Conservation (phyloP, 2,113 vertebrate species). For the Dasypus novemcinctus region DNA sequence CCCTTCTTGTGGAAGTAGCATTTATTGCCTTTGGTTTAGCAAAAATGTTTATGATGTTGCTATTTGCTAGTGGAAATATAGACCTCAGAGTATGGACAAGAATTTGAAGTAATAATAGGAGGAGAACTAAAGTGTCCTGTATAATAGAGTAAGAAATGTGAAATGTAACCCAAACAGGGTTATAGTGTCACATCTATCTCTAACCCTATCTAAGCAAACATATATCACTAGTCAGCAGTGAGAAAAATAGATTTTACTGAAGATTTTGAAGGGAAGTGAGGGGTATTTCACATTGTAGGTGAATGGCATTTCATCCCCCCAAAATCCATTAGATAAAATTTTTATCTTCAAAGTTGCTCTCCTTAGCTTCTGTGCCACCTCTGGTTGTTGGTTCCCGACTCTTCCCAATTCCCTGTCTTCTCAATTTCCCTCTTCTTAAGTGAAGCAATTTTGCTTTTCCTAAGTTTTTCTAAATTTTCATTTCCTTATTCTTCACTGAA, state of each 20-base stretch:
- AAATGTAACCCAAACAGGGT: neutral
- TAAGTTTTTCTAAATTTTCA: neutral
- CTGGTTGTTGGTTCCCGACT: neutral
- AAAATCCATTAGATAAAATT: neutral
- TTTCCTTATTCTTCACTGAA: neutral
- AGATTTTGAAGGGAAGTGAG: neutral
- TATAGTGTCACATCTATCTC: neutral
- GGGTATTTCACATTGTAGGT: neutral
- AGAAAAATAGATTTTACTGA: neutral
- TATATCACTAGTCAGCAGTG: neutral
- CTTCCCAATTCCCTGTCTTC: neutral
- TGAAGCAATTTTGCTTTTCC: neutral
- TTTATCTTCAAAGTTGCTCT: neutral
- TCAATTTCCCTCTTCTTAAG: neutral
- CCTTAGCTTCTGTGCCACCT: neutral
- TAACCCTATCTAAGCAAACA: neutral
- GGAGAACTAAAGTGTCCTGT: neutral
- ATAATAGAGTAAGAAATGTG: neutral
- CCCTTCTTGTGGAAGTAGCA: neutral
- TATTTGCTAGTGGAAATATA: neutral
- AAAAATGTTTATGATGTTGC: neutral
- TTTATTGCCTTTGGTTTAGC: neutral
- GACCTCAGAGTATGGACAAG: neutral
- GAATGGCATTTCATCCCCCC: neutral
- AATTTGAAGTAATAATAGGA: neutral